Base-by-base conservation (phyloP, 1,140 invertebrate genomes). In the Tachypleus tridentatus region DNA sequence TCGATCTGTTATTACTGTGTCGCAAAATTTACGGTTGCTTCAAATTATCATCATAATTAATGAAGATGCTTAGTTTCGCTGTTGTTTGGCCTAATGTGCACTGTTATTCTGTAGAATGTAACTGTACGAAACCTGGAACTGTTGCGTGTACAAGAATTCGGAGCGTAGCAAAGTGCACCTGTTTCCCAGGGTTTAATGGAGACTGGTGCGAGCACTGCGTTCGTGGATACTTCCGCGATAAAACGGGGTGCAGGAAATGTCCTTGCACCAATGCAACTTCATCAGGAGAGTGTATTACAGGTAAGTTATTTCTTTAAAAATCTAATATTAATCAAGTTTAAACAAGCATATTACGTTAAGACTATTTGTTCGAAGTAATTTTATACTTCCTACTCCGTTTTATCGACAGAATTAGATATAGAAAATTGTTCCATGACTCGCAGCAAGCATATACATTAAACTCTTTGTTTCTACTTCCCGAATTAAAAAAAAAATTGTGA, bases 201-300 rank as follows among this genome's bases (percentile, higher is more conserved):
- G 62, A 54, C 1, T 69, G 67, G 65, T 70, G 69, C 8, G 69
- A 70, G 50, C 58, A 66, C 11, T 70, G 69, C 62, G 62, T 63
- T 11, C 64, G 64, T 8, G 69, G 69, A 51, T 70, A 68, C 56
- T 68, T 67, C 57, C 47, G 61, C 5, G 62, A 54, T 3, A 64
- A 52, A 3, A 70, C 66, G 49, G 67, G 69, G 52, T 69, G 69
- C 57, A 57, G 57, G n/a, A 8, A 60, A 3, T 70, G 69, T 57
- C 67, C 67, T 8, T 70, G 69, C 51, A 62, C 67, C 50, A 70
- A 69, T 49, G 54, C 64, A 29, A 70, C 69, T 29, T 70, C 69
- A 29, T 69, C 61, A 9, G 69, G 68, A 4, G 64, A 68, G n/a
- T 70, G 69, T 58, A 66, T 66, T 6, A 61, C 66, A 50, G 68